phyloP scores from a whole-genome alignment of 2,797 vertebrate species.

The Sebastes variabilis region DNA sequence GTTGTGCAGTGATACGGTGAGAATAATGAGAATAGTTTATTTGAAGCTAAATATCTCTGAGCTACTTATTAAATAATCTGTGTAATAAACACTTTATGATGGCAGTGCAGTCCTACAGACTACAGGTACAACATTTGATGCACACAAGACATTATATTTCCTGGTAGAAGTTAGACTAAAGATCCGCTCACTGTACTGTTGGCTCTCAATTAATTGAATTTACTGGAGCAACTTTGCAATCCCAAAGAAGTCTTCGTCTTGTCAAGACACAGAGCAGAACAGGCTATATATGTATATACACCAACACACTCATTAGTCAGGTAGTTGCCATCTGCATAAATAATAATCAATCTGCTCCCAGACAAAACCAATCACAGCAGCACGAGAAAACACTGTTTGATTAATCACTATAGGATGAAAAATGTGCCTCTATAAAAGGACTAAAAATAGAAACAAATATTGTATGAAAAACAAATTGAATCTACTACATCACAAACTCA shows the following conservation, averaged over 20 bases:
- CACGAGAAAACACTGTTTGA: not conserved
- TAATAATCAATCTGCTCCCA: not conserved
- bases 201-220: not conserved
- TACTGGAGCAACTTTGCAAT: not conserved
- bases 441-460: not conserved
- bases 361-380: conserved; percentile 9
- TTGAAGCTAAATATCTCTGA: not conserved
- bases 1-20: not conserved
- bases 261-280: not conserved
- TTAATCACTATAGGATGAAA: not conserved
- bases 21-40: not conserved
- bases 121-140: not conserved
- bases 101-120: not conserved
- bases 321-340: not conserved
- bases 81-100: not conserved
- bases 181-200: not conserved
- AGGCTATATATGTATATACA: not conserved
- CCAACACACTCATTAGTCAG: not conserved
- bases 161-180: not conserved
- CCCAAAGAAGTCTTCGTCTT: not conserved
- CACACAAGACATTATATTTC: not conserved
- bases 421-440: not conserved
- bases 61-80: not conserved
- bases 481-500: not conserved
- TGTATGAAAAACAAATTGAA: not conserved